These are phyloP conservation scores for Hydropsyche tenuis DNA, from an alignment of 1,140 invertebrate genomes.

Conservation along the genomic window DNA sequence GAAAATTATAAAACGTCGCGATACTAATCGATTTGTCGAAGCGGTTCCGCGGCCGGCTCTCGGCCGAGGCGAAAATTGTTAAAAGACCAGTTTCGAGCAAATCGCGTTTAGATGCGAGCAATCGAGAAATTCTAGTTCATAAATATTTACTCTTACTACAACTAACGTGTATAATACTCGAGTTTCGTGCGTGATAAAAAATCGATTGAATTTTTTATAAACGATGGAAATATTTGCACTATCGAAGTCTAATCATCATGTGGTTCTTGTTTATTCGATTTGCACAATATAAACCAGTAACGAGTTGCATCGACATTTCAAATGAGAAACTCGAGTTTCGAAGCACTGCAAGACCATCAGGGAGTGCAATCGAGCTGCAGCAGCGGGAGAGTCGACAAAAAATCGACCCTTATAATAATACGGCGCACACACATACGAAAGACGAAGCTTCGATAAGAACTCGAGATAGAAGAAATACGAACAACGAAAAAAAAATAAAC, in stretches of 20 bases:
- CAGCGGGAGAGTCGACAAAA: background rate
- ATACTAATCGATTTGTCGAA: too few species aligned
- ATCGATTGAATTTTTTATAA: too few species aligned
- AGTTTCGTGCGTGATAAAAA: too few species aligned
- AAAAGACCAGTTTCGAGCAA: conserved; percentile 16
- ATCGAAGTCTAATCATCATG: too few species aligned
- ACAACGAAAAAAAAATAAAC: background rate
- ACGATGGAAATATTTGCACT: too few species aligned
- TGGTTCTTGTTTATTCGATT: too few species aligned
- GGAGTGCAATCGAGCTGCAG: conserved; percentile 9
- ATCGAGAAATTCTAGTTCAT: conserved; percentile 27
- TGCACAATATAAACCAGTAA: too few species aligned
- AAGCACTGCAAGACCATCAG: conserved; percentile 4
- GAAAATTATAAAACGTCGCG: too few species aligned
- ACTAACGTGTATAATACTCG: too few species aligned
- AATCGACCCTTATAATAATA: conserved; percentile 18
- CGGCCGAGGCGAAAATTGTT: background rate
- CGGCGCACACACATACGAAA: background rate
- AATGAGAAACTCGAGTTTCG: background rate
- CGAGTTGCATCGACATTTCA: too few species aligned
- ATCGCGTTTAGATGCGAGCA: conserved; percentile 8
- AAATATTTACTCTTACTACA: conserved; percentile 17
- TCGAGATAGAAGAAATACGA: conserved; percentile 21
- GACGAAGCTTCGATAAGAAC: conserved; percentile 19
- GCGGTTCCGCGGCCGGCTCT: too few species aligned